These are phyloP conservation scores for Stegana nigrithorax DNA, from an alignment of 2,888 invertebrate species.

Conservation along the genomic window DNA sequence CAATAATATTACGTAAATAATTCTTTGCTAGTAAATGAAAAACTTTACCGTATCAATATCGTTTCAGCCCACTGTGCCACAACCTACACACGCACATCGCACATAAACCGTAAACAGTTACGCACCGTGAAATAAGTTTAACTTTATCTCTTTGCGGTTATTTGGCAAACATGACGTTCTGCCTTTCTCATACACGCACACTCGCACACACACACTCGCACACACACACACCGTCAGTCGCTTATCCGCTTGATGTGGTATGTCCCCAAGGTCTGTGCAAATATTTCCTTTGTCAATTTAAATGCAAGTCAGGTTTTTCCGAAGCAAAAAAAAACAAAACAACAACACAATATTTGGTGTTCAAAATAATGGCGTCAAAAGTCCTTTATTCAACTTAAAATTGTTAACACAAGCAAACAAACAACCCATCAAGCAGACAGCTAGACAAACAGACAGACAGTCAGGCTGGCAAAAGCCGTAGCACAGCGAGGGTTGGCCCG, in stretches of 20 bases:
- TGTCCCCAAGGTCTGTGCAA: neutral
- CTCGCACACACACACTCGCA: neutral
- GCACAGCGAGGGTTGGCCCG: constrained; percentile 27
- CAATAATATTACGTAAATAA: too few species aligned
- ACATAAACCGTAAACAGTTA: constrained; percentile 58
- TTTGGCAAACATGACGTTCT: constrained; percentile 41
- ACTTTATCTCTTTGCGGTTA: constrained; percentile 57
- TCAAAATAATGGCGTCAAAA: constrained; percentile 52
- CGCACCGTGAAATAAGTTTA: constrained; percentile 57
- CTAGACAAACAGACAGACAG: constrained; percentile 5
- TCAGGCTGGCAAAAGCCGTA: neutral
- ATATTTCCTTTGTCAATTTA: constrained; percentile 40
- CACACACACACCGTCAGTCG: neutral
- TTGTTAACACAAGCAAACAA: constrained; percentile 2
- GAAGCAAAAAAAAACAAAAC: constrained; percentile 36
- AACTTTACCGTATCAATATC: too few species aligned
- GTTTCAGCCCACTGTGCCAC: constrained; percentile 31
- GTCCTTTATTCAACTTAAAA: constrained; percentile 24
- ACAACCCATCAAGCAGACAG: constrained; percentile 10
- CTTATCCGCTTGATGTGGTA: neutral
- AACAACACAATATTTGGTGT: constrained; percentile 24
- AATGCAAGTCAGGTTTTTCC: constrained; percentile 60
- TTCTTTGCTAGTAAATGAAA: too few species aligned
- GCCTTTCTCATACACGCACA: neutral
- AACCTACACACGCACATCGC: neutral